A percentile compares a stretch with the other conserved stretches of the same genome.
Evolutionary conservation across 2,888 invertebrate species (phyloP).

Genomic region (Agrochola lychnidis): DNA sequence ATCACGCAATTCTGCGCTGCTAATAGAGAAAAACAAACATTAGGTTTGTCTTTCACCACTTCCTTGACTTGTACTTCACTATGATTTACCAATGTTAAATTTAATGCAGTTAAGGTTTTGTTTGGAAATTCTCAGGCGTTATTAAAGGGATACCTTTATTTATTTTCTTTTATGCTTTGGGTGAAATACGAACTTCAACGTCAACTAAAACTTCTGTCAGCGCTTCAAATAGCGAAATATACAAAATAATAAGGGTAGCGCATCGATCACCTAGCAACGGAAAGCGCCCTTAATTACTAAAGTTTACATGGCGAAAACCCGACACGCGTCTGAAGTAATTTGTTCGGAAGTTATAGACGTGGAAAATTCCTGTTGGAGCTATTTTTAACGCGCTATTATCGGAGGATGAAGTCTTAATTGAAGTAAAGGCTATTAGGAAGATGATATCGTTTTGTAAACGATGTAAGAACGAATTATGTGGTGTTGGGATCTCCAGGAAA

Average conservation of each 20-base stretch:
- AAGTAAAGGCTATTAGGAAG: slow-evolving; percentile 5
- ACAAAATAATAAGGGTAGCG: slow-evolving; percentile 58
- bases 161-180: not conserved
- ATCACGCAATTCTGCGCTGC: not conserved
- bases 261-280: slow-evolving; percentile 72
- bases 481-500: too few species aligned
- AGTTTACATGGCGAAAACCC: slow-evolving; percentile 74
- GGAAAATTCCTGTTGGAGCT: slow-evolving; percentile 49
- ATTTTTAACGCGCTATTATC: slow-evolving; percentile 50
- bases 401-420: slow-evolving; percentile 20
- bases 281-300: slow-evolving; percentile 77
- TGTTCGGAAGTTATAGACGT: slow-evolving; percentile 66
- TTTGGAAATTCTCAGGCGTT: too few species aligned
- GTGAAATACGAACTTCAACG: not conserved
- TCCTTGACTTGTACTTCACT: too few species aligned
- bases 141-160: not conserved
- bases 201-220: slow-evolving; percentile 13
- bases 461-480: too few species aligned
- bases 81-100: too few species aligned
- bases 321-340: slow-evolving; percentile 74
- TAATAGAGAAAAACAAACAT: too few species aligned
- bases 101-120: too few species aligned
- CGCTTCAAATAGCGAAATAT: slow-evolving; percentile 26
- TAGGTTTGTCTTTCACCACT: not conserved
- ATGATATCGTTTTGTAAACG: not conserved